phyloP scores from a whole-genome alignment of 1,140 invertebrate species.

The Euwallacea fornicatus region DNA sequence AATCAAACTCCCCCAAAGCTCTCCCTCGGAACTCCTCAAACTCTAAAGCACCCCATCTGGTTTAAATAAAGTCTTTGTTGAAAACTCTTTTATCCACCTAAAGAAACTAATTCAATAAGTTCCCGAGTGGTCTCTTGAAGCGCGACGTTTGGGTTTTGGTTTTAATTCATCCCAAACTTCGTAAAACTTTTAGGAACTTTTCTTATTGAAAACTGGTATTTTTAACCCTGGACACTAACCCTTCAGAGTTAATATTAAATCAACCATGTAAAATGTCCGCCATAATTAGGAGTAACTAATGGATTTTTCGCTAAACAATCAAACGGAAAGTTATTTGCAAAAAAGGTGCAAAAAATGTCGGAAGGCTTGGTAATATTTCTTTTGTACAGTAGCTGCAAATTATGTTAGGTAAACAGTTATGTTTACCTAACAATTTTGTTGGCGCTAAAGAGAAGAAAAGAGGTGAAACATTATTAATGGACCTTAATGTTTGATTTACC shows the following conservation, averaged over 20 bases:
- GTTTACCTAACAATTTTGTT: too few species aligned
- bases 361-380: neutral
- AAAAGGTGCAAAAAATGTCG: neutral
- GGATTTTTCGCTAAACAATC: neutral
- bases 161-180: conserved; percentile 8
- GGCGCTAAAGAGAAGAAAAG: too few species aligned
- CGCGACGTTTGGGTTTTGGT: conserved; percentile 12
- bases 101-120: conserved; percentile 16
- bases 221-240: conserved; percentile 1
- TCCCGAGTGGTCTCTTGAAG: conserved; percentile 7
- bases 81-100: conserved; percentile 15
- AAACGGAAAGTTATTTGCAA: neutral
- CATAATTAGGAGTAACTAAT: neutral
- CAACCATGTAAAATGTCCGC: too few species aligned
- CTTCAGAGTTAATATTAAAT: neutral
- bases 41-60: conserved; percentile 6
- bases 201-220: conserved; percentile 12
- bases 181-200: conserved; percentile 8
- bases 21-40: too few species aligned
- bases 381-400: neutral
- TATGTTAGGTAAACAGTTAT: too few species aligned
- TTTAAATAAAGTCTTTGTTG: conserved; percentile 8
- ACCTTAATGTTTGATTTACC: too few species aligned
- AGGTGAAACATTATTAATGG: too few species aligned
- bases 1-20: too few species aligned